These are phyloP conservation scores for Aphelenchoides avenae DNA, from an alignment of 1,140 invertebrate genomes.

Conservation along the genomic window DNA sequence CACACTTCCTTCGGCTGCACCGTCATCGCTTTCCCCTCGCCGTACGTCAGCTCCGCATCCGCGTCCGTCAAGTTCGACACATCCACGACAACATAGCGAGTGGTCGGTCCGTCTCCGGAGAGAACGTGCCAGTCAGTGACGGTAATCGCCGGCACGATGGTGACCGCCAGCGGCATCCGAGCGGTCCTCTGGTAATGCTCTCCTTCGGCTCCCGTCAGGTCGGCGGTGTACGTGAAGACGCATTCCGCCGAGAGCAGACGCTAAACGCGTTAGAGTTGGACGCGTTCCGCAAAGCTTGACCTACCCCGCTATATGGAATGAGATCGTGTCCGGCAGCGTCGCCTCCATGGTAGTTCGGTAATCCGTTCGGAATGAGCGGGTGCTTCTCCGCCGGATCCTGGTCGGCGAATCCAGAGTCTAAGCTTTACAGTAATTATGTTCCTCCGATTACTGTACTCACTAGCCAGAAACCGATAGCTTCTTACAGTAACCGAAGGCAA, in stretches of 20 bases:
- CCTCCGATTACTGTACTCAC: too few relatives aligned
- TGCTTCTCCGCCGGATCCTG: constrained; percentile 19
- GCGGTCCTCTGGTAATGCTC: constrained; percentile 41
- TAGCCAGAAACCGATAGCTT: too few relatives aligned
- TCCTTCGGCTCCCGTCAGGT: constrained; percentile 34
- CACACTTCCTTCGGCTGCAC: constrained; percentile 56
- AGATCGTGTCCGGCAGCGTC: constrained; percentile 49
- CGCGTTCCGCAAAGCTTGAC: background rate
- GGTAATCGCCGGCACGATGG: constrained; percentile 55
- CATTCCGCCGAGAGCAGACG: constrained; percentile 51
- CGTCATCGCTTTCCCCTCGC: constrained; percentile 34
- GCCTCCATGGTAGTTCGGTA: background rate
- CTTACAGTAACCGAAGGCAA: too few relatives aligned
- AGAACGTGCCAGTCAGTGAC: constrained; percentile 56
- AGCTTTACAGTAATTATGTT: too few relatives aligned
- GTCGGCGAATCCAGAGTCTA: too few relatives aligned
- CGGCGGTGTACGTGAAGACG: constrained; percentile 47
- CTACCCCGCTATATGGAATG: constrained; percentile 55
- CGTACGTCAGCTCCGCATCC: constrained; percentile 55
- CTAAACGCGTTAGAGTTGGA: constrained; percentile 29
- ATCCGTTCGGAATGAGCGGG: background rate
- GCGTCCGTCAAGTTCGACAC: constrained; percentile 54
- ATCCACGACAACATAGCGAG: constrained; percentile 51
- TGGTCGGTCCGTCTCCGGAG: constrained; percentile 48
- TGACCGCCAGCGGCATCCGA: constrained; percentile 46